Base-by-base conservation (phyloP, 2,888 invertebrate species). In the Cosmorhoe ocellata region DNA sequence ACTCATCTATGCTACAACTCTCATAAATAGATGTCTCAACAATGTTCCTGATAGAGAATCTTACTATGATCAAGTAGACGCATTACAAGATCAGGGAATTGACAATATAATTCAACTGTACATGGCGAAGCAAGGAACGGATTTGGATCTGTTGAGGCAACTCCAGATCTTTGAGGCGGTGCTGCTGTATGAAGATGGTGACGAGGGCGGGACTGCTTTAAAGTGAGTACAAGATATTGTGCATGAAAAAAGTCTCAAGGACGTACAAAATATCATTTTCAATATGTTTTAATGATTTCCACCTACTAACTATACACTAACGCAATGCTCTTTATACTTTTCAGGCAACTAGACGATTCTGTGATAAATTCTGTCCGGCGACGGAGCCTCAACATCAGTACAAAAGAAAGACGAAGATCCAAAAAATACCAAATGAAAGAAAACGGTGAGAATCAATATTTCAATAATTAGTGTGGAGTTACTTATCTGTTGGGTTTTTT, bases 51-150 rank as follows among this genome's bases (percentile, higher is more conserved):
- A 98, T 83, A 97, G 98, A 84, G 98, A 99, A 77, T 95, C 96
- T 13, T 99, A 98, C 84, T 99, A 99, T 76, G 99, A 99, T 81
- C 97, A 99, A 76, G 97, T 98, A 2, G 99, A 99, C 85, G 93
- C 95, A 13, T 89, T 99, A 59, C 99, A 99, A 78, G 98, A 98
- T 63, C 98, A 97, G 78, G 97, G 96, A 13, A 96, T 98, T 84
- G 97, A 97, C 76, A 92, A 93, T 41, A 94, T 97, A 22, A 95
- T 97, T 62, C 95, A 96, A 74, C 91, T 95, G 48, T 97, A 97
- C 78, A 96, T 97, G 95, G 94, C 96, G 8, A 96, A 96, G 79
- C 97, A 96, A 61, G 97, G 97, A 30, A 97, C 97, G 0, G 98
- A 98, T 86, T 91, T 98, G 64, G 98, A 98, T 89, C 92, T 99